phyloP scores from a whole-genome alignment of 2,113 vertebrate species.

The Chamaea fasciata region DNA sequence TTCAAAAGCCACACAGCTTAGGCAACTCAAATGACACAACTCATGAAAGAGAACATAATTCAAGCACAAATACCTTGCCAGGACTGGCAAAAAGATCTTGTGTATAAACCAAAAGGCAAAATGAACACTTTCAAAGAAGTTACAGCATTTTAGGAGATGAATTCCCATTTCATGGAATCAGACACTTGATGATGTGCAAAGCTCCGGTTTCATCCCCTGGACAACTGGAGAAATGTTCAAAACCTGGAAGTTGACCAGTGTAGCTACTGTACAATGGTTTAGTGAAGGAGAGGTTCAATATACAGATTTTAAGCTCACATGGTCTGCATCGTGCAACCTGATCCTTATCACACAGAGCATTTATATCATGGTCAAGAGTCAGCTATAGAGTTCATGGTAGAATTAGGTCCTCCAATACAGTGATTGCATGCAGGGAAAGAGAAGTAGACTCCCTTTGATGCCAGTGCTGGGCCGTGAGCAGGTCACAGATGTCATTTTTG shows the following conservation, averaged over 20 bases:
- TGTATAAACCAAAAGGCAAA: background rate
- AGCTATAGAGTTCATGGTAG: rapidly evolving
- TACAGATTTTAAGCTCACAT: rapidly evolving
- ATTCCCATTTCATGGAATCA: background rate
- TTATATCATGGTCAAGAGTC: background rate
- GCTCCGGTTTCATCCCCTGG: background rate
- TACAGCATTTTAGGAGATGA: rapidly evolving
- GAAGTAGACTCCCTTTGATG: background rate
- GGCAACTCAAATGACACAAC: background rate
- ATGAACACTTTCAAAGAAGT: background rate
- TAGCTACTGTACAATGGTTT: background rate
- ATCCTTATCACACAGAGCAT: background rate
- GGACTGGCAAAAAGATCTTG: background rate
- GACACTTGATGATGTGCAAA: background rate
- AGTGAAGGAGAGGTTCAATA: background rate
- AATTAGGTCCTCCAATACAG: background rate
- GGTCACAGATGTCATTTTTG: rapidly evolving
- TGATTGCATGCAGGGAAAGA: rapidly evolving
- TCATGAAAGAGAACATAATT: background rate
- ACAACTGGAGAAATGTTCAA: background rate
- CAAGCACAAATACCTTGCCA: background rate
- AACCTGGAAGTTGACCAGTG: background rate
- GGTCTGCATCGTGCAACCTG: rapidly evolving
- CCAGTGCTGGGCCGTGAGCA: rapidly evolving
- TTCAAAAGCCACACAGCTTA: background rate